Base-by-base conservation (phyloP, 2,113 vertebrate species). In the Phycodurus eques region DNA sequence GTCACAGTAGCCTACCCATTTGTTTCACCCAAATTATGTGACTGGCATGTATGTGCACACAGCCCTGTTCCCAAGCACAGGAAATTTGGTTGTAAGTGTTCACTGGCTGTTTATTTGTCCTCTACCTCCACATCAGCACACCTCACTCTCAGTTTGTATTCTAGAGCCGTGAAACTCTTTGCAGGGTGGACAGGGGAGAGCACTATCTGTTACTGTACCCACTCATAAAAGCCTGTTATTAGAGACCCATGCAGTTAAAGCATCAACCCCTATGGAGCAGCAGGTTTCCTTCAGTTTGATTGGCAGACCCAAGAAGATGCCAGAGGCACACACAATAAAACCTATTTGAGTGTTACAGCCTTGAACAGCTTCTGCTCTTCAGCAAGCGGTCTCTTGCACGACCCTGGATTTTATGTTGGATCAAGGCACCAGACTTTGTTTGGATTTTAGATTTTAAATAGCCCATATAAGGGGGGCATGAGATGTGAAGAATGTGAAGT, bases 71-170 rank as follows among this genome's bases (percentile, higher is more conserved):
- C 74, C 56, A 27, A 77, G 79, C 80, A 57, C 78, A 69, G 73
- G 71, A 75, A 77, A 82, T 57, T 71, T 72, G 72, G 74, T 76
- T 85, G 79, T 74, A 67, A 88, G 73, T 78, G 69, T 78, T 89
- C 76, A 83, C 84, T 67, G 61, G 66, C 76, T 83, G 74, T 89
- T 87, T 89, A 87, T 83, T 81, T 69, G 68, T 59, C 65, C 71
- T 61, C 12, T 79, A 70, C 68, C 56, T 77, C 60, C 17, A 80
- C 76, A 88, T 83, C 75, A 77, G 67, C 54, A 76, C 72, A 82
- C 81, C 80, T 76, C 65, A 74, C 83, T 79, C 88, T 87, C 91
- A 89, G 75, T 91, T 86, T 88, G 76, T 77, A 64, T 62, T 79
- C 60, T 71, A 76, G 56, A 6, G 33, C 75, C 51, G 71, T 60